Percentiles rank a stretch among this genome's conserved stretches.
Evolutionary conservation across 2,797 vertebrate species (phyloP).

Genomic region (Margarornis squamiger): DNA sequence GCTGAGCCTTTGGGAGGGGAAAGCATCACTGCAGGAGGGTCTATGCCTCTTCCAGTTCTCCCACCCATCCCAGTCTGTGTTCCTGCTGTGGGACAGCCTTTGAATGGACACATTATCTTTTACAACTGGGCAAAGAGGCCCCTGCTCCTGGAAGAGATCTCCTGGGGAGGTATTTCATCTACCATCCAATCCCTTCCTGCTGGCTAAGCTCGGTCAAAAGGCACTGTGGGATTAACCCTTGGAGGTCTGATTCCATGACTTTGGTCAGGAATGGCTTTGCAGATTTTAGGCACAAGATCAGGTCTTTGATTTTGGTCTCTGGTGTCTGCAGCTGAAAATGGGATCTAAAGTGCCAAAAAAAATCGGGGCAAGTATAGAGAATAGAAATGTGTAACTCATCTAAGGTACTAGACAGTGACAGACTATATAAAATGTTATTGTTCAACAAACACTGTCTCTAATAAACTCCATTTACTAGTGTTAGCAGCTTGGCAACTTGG

Average conservation of each 20-base stretch:
- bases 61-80: fast-evolving
- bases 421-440: slow-evolving; percentile 68
- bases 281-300: background rate
- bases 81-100: background rate
- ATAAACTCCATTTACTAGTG: slow-evolving; percentile 69
- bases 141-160: slow-evolving; percentile 8
- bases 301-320: background rate
- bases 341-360: background rate
- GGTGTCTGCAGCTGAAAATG: background rate
- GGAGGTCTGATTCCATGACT: background rate
- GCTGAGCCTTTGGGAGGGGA: background rate
- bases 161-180: slow-evolving; percentile 1
- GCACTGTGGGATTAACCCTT: slow-evolving; percentile 14
- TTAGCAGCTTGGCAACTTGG: slow-evolving; percentile 69
- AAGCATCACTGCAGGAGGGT: background rate
- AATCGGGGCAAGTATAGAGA: slow-evolving; percentile 16
- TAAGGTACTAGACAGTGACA: slow-evolving; percentile 58
- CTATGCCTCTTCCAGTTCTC: background rate
- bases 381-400: slow-evolving; percentile 63
- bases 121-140: background rate
- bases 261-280: background rate
- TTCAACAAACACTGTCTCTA: slow-evolving; percentile 68
- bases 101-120: background rate
- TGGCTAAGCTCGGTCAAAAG: background rate
- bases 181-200: slow-evolving; percentile 8